A percentile compares a stretch with the other conserved stretches of the same genome.
phyloP scores from a whole-genome alignment of 2,113 vertebrate species.

The Sitta europaea region DNA sequence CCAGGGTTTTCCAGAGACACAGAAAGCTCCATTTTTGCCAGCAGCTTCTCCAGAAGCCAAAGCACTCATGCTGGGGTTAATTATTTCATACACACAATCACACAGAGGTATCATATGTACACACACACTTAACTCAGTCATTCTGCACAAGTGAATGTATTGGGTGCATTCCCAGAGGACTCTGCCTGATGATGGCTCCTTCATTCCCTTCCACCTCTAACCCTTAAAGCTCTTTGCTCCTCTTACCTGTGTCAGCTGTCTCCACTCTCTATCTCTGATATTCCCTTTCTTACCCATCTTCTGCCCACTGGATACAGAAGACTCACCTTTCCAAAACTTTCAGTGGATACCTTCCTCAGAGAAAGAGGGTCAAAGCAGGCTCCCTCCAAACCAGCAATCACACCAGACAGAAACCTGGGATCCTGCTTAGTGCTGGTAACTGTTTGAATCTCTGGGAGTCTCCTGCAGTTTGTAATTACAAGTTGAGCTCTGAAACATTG shows the following conservation, averaged over 20 bases:
- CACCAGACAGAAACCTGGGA: not conserved
- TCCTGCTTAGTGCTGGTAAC: constrained; percentile 14
- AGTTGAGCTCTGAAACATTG: constrained; percentile 40
- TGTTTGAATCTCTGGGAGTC: constrained; percentile 57
- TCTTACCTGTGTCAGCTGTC: not conserved
- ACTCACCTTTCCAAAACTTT: not conserved
- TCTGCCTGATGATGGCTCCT: not conserved
- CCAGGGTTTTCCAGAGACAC: not conserved
- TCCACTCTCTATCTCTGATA: not conserved
- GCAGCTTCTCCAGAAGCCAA: not conserved
- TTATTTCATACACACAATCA: not conserved
- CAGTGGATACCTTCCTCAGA: not conserved
- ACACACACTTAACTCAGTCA: not conserved
- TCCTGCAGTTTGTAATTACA: constrained; percentile 55
- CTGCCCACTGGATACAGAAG: not conserved
- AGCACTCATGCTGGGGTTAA: not conserved
- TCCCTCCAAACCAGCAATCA: not conserved
- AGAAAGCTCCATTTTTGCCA: not conserved
- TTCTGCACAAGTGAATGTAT: not conserved
- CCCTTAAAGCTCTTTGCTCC: not conserved
- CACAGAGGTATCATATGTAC: rapidly evolving
- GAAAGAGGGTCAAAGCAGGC: not conserved
- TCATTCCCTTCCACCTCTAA: not conserved
- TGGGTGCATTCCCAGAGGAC: not conserved
- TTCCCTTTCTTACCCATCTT: not conserved